A percentile compares a stretch with the other conserved stretches of the same genome.
Conservation (phyloP, 2,113 vertebrate genomes). For the Hiodon tergisus region DNA sequence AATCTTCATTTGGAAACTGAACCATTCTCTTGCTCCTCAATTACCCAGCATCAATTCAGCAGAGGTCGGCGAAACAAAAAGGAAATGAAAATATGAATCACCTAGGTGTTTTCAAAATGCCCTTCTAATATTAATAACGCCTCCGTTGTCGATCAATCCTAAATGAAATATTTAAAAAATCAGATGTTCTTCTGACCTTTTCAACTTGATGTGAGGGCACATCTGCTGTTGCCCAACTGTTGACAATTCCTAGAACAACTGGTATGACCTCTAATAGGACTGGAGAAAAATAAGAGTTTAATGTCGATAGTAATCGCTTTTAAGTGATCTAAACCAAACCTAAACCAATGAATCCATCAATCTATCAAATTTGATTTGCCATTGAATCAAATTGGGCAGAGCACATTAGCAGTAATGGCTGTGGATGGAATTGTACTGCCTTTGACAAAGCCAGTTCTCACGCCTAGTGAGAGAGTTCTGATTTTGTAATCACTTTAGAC, state of each 20-base stretch:
- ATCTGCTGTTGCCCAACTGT: conserved; percentile 27
- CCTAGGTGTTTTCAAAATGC: conserved; percentile 40
- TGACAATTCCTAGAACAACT: conserved; percentile 25
- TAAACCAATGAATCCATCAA: background rate
- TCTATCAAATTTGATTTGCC: background rate
- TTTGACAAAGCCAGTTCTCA: too few relatives aligned
- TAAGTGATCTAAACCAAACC: background rate
- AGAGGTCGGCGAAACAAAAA: conserved; percentile 24
- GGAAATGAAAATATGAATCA: conserved; percentile 38
- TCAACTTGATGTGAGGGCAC: conserved; percentile 29
- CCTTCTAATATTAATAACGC: conserved; percentile 30
- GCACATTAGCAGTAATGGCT: background rate
- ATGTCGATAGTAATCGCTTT: background rate
- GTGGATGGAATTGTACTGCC: background rate
- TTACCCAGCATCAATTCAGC: conserved; percentile 25
- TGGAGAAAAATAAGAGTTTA: conserved; percentile 7
- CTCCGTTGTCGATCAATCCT: conserved; percentile 26
- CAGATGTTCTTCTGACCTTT: conserved; percentile 27
- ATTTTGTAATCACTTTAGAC: too few relatives aligned
- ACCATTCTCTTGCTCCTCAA: conserved; percentile 25
- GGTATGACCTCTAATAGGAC: conserved; percentile 18
- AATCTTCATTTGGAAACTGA: background rate
- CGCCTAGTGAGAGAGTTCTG: too few relatives aligned
- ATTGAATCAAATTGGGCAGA: too few relatives aligned
- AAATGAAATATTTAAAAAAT: conserved; percentile 29